These are phyloP conservation scores for Oligia latruncula DNA, from an alignment of 2,888 invertebrate species.

Conservation along the genomic window DNA sequence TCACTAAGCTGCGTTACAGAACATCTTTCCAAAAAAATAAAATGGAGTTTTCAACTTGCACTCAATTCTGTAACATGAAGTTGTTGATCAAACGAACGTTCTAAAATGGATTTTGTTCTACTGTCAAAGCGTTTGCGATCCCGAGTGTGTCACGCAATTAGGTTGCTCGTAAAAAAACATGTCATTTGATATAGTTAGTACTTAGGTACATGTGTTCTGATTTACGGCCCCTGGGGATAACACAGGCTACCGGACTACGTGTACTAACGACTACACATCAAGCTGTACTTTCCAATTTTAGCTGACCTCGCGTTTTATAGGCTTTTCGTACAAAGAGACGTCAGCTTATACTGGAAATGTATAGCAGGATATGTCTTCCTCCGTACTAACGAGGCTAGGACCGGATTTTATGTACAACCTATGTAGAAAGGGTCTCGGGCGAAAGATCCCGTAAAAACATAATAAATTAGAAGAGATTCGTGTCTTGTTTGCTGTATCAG, in stretches of 20 bases:
- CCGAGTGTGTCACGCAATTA: neutral
- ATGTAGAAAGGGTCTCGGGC: constrained; percentile 37
- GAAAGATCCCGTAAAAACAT: constrained; percentile 22
- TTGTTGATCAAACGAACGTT: neutral
- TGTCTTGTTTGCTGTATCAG: neutral
- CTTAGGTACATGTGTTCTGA: constrained; percentile 36
- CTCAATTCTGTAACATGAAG: neutral
- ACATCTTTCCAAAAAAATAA: neutral
- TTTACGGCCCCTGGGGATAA: constrained; percentile 33
- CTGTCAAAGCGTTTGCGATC: neutral
- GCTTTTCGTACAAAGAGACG: neutral
- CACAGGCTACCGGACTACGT: constrained; percentile 13
- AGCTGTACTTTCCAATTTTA: neutral
- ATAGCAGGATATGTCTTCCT: neutral
- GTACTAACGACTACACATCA: constrained; percentile 26
- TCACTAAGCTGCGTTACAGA: too few species aligned
- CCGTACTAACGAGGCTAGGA: constrained; percentile 30
- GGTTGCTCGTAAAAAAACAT: constrained; percentile 4
- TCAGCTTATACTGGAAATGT: neutral
- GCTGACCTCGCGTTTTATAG: neutral
- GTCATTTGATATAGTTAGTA: constrained; percentile 21
- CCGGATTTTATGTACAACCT: constrained; percentile 28
- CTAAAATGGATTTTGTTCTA: neutral
- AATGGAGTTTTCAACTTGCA: neutral
- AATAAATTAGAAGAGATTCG: constrained; percentile 40